Percentiles rank a stretch among this genome's conserved stretches.
Evolutionary conservation across 2,888 invertebrate genomes (phyloP).

Genomic region (Cataglyphis altisquamis): DNA sequence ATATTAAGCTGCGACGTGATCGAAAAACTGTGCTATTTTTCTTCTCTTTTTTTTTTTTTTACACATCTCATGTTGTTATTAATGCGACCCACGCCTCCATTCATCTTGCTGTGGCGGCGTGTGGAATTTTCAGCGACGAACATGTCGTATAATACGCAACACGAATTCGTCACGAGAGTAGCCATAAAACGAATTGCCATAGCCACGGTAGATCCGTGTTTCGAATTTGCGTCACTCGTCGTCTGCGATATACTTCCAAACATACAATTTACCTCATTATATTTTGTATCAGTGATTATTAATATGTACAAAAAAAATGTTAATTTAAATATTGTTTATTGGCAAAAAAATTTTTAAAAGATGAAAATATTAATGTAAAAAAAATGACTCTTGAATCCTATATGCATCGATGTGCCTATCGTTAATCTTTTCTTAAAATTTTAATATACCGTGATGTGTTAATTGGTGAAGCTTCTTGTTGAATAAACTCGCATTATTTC

Average conservation of each 20-base stretch:
- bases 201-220: conserved; percentile 30
- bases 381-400: neutral
- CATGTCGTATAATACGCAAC: conserved; percentile 48
- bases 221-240: conserved; percentile 39
- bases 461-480: neutral
- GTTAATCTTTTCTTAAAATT: neutral
- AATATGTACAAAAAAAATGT: neutral
- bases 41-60: neutral
- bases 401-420: neutral
- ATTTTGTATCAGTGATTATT: neutral
- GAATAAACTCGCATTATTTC: neutral
- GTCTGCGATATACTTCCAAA: neutral
- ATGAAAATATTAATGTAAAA: neutral
- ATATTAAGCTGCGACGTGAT: conserved; percentile 48
- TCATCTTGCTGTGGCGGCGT: conserved; percentile 37
- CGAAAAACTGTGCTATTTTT: conserved; percentile 30
- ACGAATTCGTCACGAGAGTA: conserved; percentile 21
- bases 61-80: conserved; percentile 25
- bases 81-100: conserved; percentile 47
- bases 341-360: neutral
- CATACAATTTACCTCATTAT: conserved; percentile 21
- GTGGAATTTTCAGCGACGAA: conserved; percentile 46
- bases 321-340: too few species aligned
- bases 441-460: neutral
- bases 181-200: conserved; percentile 47